Base-by-base conservation (phyloP, 2,113 vertebrate species). In the Cathartes aura region DNA sequence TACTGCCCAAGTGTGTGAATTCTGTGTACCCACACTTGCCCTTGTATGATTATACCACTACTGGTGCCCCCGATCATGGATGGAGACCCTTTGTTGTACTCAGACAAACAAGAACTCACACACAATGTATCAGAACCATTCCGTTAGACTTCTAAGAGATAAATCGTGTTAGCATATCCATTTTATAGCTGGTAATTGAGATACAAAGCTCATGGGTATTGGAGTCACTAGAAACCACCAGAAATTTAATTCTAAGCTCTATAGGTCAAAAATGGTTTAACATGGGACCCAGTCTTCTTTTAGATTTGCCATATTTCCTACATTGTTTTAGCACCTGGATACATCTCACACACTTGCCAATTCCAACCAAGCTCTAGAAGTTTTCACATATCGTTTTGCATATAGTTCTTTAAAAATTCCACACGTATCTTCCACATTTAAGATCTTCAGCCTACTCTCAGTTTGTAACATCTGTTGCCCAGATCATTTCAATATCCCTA, bases 381-480 rank as follows among this genome's bases (percentile, higher is more conserved):
- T 42, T 24, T 82, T 19, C 27, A 19, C 27, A 14, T 20, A 11
- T 5, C 3, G 5, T 74, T 74, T 59, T 88, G n/a, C 9, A 26
- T 8, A 50, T 3, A 38, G 32, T 21, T 58, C 36, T 52, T n/a
- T 19, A 56, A 76, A 82, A 70, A 72, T 80, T 87, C 89, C 72
- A 82, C 23, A 16, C 19, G 29, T 74, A 67, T 80, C 56, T 81
- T 76, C 84, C 43, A 71, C 82, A 76, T 96, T 93, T 80, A 92
- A 94, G 91, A 95, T 45, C 71, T 71, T 26, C 17, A 93, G 85
- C 62, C 81, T 59, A 60, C 72, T 82, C 82, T 84, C 68, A 18
- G 76, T 40, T 60, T 94, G 73, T 64, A 89, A 42, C 30, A 63
- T 32, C 55, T 15, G 60, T 70, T 94, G 72, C 63, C 9, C 3